A percentile compares a stretch with the other conserved stretches of the same genome.
Conservation (phyloP, 2,113 vertebrate species). For the Tonatia bakeri region DNA sequence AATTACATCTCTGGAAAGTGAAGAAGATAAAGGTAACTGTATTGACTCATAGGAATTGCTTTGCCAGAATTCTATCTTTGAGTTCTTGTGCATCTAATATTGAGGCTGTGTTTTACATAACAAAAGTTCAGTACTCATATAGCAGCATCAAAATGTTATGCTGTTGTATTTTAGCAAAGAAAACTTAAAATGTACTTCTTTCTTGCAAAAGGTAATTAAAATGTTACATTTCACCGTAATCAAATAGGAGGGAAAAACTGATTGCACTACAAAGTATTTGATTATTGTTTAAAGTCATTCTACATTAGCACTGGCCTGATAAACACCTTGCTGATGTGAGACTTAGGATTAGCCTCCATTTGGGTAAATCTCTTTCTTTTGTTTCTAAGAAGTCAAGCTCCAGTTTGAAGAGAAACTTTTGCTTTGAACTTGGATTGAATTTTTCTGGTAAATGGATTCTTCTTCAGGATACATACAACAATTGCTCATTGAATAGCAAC, state of each 20-base stretch:
- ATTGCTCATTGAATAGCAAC: not conserved
- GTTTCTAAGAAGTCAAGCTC: not conserved
- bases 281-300: not conserved
- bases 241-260: not conserved
- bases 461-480: not conserved
- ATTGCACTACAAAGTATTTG: not conserved
- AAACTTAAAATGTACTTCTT: not conserved
- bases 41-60: not conserved
- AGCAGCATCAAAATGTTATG: not conserved
- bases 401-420: not conserved
- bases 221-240: not conserved
- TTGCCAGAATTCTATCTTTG: not conserved
- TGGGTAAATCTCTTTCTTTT: not conserved
- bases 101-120: not conserved
- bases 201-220: not conserved
- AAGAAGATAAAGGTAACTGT: not conserved
- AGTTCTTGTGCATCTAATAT: not conserved
- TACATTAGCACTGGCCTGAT: not conserved
- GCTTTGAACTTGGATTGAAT: not conserved
- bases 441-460: not conserved
- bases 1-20: conserved; percentile 28
- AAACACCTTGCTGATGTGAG: not conserved
- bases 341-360: not conserved
- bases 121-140: not conserved
- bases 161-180: not conserved